Base-by-base conservation (phyloP, 1,140 invertebrate genomes). In the Sminthurinus signatus region DNA sequence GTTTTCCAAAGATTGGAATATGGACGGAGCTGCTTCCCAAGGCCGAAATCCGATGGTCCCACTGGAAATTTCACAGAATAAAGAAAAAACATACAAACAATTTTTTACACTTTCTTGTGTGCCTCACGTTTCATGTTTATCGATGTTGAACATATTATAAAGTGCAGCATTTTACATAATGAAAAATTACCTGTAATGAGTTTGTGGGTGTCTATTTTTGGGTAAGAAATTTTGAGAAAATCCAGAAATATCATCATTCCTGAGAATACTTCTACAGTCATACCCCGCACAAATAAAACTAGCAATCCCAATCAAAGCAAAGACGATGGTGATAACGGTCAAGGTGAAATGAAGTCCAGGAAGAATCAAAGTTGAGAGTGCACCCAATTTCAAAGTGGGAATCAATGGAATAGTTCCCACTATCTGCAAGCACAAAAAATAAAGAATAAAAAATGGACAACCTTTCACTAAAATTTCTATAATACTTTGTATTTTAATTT, bases 11-110 rank as follows among this genome's bases (percentile, higher is more conserved):
- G 8, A 25, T 23, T 12, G 50, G 21, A 4, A 61, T 12, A 36
- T 66, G 51, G 15, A 27, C 43, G 15, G 64, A 32, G 32, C 67
- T 36, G 32, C 15, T 36, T 36, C 32, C 32, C 32, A 36, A 8
- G 32, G 32, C 32, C 32, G 32, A 36, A 36, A 8, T 15, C 32
- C 32, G 15, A 36, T n/a, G n/a, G n/a, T n/a, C n/a, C n/a, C n/a
- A n/a, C n/a, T n/a, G n/a, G n/a, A n/a, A n/a, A n/a, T n/a, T n/a
- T n/a, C n/a, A n/a, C n/a, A n/a, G n/a, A n/a, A n/a, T n/a, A n/a
- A n/a, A n/a, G n/a, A n/a, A n/a, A n/a, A n/a, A n/a, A n/a, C n/a
- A n/a, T n/a, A n/a, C n/a, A n/a, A n/a, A n/a, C n/a, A n/a, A n/a
- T n/a, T n/a, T n/a, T n/a, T n/a, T 36, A 36, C 32, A 8, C 5